Evolutionary conservation across 1,140 invertebrate species (phyloP).

Genomic region (Drosophila nikananu): DNA sequence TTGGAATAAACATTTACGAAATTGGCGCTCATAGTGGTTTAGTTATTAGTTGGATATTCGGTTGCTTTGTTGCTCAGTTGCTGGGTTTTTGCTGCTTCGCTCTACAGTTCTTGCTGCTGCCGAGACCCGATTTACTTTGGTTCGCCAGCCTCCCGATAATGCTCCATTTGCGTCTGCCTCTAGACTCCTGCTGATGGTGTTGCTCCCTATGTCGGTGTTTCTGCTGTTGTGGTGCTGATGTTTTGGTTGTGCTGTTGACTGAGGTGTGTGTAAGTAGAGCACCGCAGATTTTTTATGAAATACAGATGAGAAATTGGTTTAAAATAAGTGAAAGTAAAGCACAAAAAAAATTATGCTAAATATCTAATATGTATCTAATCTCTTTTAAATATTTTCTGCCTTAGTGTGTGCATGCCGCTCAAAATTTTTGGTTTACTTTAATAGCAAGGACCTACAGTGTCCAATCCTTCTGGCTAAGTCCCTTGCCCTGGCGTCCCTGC

Average conservation of each 20-base stretch:
- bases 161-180: constrained; percentile 75
- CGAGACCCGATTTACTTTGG: constrained; percentile 64
- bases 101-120: constrained; percentile 32
- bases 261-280: constrained; percentile 47
- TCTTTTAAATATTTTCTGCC: background rate
- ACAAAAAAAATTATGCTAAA: too few relatives aligned
- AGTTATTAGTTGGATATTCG: constrained; percentile 33
- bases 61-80: constrained; percentile 26
- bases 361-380: background rate
- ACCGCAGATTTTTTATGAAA: constrained; percentile 92
- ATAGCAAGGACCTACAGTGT: constrained; percentile 89
- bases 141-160: constrained; percentile 80
- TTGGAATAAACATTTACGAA: constrained; percentile 36
- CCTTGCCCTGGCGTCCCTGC: constrained; percentile 96
- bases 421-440: background rate
- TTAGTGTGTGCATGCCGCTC: too few relatives aligned
- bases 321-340: background rate
- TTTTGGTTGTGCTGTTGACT: constrained; percentile 21
- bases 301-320: background rate
- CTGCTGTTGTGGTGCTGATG: constrained; percentile 30
- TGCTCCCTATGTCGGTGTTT: constrained; percentile 44
- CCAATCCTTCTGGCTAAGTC: constrained; percentile 98
- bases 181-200: constrained; percentile 44
- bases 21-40: constrained; percentile 43
- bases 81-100: constrained; percentile 17